A percentile compares a stretch with the other conserved stretches of the same genome.
Conservation (phyloP, 2,888 invertebrate species). For the Lasioglossum marginatum region DNA sequence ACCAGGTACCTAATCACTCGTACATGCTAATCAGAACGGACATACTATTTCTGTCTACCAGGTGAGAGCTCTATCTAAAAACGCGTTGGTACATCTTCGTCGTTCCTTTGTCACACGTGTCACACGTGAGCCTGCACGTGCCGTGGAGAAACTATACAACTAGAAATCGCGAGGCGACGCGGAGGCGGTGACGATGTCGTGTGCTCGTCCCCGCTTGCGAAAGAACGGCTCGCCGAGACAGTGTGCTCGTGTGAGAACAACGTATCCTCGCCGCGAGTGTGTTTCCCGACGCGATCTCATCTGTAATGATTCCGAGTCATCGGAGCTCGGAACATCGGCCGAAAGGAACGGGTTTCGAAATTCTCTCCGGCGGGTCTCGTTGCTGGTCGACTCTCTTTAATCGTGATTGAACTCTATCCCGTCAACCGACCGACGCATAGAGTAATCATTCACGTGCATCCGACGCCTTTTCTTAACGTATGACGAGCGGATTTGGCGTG, state of each 20-base stretch:
- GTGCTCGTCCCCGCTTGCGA: background rate
- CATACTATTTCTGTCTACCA: background rate
- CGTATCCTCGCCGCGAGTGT: background rate
- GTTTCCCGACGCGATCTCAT: background rate
- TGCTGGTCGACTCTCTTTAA: background rate
- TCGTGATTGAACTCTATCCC: background rate
- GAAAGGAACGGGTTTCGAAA: background rate
- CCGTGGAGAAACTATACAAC: constrained; percentile 3
- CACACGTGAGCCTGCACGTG: constrained; percentile 61
- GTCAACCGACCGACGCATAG: background rate
- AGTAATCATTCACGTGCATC: background rate
- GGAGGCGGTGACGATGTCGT: background rate
- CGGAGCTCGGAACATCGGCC: background rate
- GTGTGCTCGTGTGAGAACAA: background rate
- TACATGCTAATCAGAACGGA: background rate
- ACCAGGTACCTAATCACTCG: constrained; percentile 36
- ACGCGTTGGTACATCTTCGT: background rate
- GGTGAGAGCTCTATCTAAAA: background rate
- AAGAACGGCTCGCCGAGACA: background rate
- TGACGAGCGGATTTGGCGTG: background rate
- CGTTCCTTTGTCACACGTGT: background rate
- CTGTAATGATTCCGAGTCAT: background rate
- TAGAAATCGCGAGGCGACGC: background rate
- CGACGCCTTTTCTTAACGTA: constrained; percentile 10
- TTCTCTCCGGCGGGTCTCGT: background rate